Conservation (phyloP, 1,140 invertebrate species). For the Lepeophtheirus salmonis region DNA sequence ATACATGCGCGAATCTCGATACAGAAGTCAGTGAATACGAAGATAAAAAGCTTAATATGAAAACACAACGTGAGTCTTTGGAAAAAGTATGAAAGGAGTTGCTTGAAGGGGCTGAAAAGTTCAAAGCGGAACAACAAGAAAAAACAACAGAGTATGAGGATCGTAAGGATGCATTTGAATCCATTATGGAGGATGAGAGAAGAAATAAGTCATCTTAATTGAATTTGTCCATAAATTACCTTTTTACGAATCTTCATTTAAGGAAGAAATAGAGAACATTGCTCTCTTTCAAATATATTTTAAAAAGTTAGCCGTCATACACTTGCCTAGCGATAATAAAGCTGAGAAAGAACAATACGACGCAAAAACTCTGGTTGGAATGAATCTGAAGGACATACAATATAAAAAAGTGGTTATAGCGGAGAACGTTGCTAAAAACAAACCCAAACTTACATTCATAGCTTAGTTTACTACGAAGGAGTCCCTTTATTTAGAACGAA, state of each 20-base stretch:
- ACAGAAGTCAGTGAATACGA: conserved; percentile 40
- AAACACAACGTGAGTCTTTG: conserved; percentile 36
- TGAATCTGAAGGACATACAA: conserved; percentile 39
- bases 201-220: conserved; percentile 40
- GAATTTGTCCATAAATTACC: conserved; percentile 54
- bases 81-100: conserved; percentile 38
- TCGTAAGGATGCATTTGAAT: conserved; percentile 30
- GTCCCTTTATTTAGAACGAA: conserved; percentile 48
- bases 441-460: conserved; percentile 59
- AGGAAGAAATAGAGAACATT: conserved; percentile 37
- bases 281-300: conserved; percentile 35
- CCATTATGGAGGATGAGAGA: conserved; percentile 39
- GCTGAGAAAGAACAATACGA: conserved; percentile 35
- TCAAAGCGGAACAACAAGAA: conserved; percentile 26
- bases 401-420: conserved; percentile 42
- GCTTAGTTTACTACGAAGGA: conserved; percentile 49
- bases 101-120: conserved; percentile 31
- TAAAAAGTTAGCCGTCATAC: conserved; percentile 42
- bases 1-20: conserved; percentile 47
- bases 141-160: conserved; percentile 22
- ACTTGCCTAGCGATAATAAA: conserved; percentile 36
- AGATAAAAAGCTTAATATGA: conserved; percentile 34
- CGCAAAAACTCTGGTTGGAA: conserved; percentile 45
- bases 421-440: conserved; percentile 42
- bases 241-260: conserved; percentile 40